Percentiles rank a stretch among this genome's conserved stretches.
Conservation (phyloP, 2,888 invertebrate species). For the Cephus pygmeus region DNA sequence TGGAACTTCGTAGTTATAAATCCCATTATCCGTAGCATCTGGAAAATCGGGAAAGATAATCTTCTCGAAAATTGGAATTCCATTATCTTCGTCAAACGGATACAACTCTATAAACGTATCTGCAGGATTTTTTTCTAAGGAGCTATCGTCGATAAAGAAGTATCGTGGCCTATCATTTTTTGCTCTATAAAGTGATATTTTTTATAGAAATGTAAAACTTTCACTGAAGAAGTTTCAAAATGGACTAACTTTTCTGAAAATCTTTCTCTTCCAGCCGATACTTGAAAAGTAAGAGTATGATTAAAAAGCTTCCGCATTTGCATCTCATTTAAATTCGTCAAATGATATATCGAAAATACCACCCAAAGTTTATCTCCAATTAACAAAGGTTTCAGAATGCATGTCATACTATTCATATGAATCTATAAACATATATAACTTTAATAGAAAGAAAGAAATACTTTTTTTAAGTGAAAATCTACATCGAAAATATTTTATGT, state of each 20-base stretch:
- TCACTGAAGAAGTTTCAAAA: not conserved
- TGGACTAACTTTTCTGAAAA: not conserved
- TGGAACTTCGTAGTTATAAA: not conserved
- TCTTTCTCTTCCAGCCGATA: not conserved
- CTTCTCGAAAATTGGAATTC: not conserved
- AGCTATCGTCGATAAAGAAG: not conserved
- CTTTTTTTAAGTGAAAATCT: not conserved
- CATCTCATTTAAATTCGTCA: not conserved
- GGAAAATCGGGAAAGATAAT: not conserved
- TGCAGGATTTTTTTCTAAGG: not conserved
- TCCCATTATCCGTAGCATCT: not conserved
- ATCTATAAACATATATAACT: not conserved
- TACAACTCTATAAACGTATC: not conserved
- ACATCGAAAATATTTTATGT: not conserved
- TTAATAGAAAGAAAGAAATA: not conserved
- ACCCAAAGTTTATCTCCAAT: not conserved
- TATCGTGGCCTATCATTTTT: not conserved
- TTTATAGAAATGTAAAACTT: not conserved
- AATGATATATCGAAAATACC: not conserved
- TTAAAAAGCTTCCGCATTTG: not conserved
- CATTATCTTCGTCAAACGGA: not conserved
- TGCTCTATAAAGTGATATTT: not conserved
- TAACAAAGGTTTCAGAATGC: not conserved
- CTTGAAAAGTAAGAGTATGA: not conserved
- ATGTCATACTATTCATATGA: not conserved